Percentiles rank a stretch among this genome's conserved stretches.
phyloP scores from a whole-genome alignment of 2,113 vertebrate genomes.

The Circaetus cinerascens region DNA sequence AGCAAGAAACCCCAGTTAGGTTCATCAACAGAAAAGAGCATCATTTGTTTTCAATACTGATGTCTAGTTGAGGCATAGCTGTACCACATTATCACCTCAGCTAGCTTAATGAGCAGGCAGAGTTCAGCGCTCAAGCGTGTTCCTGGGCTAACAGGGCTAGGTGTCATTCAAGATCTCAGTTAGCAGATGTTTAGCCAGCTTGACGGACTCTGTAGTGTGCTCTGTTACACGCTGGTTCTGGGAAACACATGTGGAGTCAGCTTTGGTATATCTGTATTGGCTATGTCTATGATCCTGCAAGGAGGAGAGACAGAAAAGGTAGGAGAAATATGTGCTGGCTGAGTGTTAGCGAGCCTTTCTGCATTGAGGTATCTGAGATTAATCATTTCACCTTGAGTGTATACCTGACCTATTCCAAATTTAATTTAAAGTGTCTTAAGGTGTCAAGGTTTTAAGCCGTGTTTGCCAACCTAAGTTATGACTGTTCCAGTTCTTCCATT shows the following conservation, averaged over 20 bases:
- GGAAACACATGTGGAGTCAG: neutral
- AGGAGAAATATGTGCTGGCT: neutral
- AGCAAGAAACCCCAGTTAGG: neutral
- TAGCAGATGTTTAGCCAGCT: neutral
- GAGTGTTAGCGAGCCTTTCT: fast-evolving
- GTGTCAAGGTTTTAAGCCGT: neutral
- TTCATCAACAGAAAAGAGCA: neutral
- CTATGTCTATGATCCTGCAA: neutral
- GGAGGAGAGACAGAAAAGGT: neutral
- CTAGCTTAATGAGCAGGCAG: neutral
- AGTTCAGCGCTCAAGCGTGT: neutral
- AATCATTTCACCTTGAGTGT: neutral
- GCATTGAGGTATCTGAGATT: neutral
- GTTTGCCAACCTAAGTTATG: neutral
- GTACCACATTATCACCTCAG: neutral
- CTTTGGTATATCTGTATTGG: neutral
- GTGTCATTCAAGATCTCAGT: neutral
- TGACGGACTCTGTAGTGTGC: neutral
- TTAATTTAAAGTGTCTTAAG: neutral
- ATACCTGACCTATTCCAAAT: neutral
- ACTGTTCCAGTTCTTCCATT: neutral
- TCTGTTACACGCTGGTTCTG: neutral
- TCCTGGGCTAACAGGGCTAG: neutral
- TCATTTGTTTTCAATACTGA: neutral
- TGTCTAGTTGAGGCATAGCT: neutral